Evolutionary conservation across 2,888 invertebrate species (phyloP).

Genomic region (Papilio protenor): DNA sequence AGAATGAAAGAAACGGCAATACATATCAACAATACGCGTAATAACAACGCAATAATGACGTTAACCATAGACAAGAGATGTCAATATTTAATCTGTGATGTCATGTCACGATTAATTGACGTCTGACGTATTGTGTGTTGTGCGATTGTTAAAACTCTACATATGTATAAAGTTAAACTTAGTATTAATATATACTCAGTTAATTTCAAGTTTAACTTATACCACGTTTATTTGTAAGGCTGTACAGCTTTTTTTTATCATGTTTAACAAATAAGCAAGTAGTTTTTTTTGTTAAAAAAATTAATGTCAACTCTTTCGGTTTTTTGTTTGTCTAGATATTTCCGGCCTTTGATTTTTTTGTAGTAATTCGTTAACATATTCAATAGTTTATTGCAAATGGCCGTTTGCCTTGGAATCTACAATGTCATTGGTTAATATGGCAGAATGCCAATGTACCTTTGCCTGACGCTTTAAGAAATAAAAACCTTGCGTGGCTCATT

Average conservation of each 20-base stretch:
- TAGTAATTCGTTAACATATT: slow-evolving; percentile 3
- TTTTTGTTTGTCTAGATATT: not conserved
- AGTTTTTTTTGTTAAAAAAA: not conserved
- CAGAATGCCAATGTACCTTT: slow-evolving; percentile 11
- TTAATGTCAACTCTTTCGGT: slow-evolving; percentile 3
- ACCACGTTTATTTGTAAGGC: too few species aligned
- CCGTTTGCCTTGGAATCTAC: slow-evolving; percentile 2
- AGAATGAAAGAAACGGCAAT: not conserved
- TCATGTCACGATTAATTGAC: not conserved
- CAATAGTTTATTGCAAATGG: slow-evolving; percentile 1
- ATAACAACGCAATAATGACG: not conserved
- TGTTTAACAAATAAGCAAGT: not conserved
- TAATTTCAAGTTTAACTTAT: too few species aligned
- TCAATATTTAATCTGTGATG: slow-evolving; percentile 9
- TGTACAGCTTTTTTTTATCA: not conserved
- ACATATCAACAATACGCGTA: not conserved
- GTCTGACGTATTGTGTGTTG: too few species aligned
- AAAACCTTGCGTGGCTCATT: not conserved
- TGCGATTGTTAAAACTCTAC: too few species aligned
- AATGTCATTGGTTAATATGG: slow-evolving; percentile 11
- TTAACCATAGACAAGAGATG: not conserved
- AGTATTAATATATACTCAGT: too few species aligned
- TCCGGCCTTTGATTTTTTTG: slow-evolving; percentile 9
- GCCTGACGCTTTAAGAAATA: not conserved
- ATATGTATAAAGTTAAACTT: too few species aligned